phyloP scores from a whole-genome alignment of 2,113 vertebrate species.

The Toxostoma redivivum region DNA sequence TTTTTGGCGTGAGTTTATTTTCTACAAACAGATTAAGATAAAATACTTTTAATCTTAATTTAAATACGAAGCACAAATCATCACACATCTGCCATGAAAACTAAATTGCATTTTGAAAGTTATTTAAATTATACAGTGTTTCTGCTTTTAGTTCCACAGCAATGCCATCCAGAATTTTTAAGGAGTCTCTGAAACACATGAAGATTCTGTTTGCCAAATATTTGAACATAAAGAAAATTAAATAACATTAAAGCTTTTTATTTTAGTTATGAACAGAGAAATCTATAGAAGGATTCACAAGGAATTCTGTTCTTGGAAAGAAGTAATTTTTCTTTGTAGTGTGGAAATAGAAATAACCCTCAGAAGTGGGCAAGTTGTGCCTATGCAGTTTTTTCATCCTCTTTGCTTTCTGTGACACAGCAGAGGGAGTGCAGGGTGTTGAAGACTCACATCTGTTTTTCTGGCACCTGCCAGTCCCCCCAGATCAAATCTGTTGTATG shows the following conservation, averaged over 20 bases:
- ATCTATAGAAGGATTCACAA: background rate
- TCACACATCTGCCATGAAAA: background rate
- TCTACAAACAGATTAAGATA: background rate
- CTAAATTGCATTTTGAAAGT: background rate
- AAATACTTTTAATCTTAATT: background rate
- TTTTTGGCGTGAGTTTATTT: background rate
- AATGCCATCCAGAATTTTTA: background rate
- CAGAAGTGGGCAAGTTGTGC: background rate
- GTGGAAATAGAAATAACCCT: background rate
- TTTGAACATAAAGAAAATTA: background rate
- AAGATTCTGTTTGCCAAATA: background rate
- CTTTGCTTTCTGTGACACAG: background rate
- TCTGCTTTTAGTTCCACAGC: background rate
- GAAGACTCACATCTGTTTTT: background rate
- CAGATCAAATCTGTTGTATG: background rate
- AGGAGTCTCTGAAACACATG: background rate
- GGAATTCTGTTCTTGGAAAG: background rate
- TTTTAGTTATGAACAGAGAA: background rate
- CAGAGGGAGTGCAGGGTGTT: background rate
- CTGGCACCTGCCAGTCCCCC: background rate
- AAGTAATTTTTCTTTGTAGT: background rate
- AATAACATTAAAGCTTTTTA: background rate
- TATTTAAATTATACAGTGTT: background rate
- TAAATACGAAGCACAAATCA: background rate
- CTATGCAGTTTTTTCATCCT: background rate